Conservation (phyloP, 2,888 invertebrate species). For the Epistrophe grossulariae region DNA sequence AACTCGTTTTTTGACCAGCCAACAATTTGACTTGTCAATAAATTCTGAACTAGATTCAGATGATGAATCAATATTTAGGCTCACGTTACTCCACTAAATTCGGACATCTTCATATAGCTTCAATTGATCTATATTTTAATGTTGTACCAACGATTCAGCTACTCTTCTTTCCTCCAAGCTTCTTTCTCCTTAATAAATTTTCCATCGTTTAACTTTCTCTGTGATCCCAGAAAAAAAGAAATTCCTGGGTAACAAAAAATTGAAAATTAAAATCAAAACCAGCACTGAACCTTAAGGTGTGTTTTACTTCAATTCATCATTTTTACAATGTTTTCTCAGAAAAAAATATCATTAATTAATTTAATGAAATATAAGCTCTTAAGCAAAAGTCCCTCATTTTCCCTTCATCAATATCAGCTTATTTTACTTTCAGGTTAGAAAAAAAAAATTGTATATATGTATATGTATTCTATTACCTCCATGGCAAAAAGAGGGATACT, state of each 20-base stretch:
- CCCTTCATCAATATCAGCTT: background rate
- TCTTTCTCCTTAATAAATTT: background rate
- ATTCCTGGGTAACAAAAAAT: background rate
- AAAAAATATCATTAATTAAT: slow-evolving; percentile 15
- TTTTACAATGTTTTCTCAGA: slow-evolving; percentile 4
- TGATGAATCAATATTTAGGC: too few species aligned
- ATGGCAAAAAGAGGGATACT: slow-evolving; percentile 33
- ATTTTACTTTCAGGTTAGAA: background rate
- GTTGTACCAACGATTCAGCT: too few species aligned
- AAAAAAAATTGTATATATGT: too few species aligned
- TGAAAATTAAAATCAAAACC: background rate
- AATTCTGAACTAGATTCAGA: too few species aligned
- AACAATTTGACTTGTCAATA: too few species aligned
- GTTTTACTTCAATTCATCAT: slow-evolving; percentile 9
- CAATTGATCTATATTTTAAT: too few species aligned
- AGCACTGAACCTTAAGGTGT: background rate
- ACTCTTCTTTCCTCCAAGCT: background rate
- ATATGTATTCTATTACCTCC: background rate
- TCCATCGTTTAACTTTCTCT: background rate
- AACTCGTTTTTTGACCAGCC: too few species aligned
- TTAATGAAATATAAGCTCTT: slow-evolving; percentile 12
- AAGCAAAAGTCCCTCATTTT: background rate
- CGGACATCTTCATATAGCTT: too few species aligned
- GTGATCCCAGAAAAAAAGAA: background rate
- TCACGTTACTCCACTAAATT: too few species aligned